Percentiles rank a stretch among this genome's conserved stretches.
These are phyloP conservation scores for Poecilia picta DNA, from an alignment of 2,797 vertebrate species.

Conservation along the genomic window DNA sequence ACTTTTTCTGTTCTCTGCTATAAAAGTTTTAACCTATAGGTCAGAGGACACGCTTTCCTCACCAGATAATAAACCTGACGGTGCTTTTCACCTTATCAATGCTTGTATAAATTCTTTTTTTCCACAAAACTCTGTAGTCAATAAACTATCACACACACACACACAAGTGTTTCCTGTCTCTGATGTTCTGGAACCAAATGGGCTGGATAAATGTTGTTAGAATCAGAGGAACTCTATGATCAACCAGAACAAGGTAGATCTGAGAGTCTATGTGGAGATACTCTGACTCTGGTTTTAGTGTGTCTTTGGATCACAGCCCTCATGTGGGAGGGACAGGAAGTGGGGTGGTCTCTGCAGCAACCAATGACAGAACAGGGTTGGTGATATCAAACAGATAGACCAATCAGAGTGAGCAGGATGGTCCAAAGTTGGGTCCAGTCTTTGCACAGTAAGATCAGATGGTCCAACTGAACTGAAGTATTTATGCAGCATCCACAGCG, in stretches of 20 bases:
- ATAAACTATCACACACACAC: constrained; percentile 31
- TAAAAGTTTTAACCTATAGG: background rate
- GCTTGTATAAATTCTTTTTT: background rate
- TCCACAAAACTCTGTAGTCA: constrained; percentile 11
- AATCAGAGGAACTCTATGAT: background rate
- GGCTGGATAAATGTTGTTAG: background rate
- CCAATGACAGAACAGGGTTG: constrained; percentile 17
- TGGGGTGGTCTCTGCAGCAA: constrained; percentile 14
- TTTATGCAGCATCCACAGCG: background rate
- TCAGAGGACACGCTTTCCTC: background rate
- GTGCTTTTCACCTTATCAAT: background rate
- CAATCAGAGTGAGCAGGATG: background rate
- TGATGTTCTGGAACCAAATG: background rate
- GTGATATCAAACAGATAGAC: background rate
- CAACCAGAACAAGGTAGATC: background rate
- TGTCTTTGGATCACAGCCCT: background rate
- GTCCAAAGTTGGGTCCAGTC: background rate
- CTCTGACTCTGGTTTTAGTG: background rate
- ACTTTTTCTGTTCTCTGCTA: background rate
- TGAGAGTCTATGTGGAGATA: background rate
- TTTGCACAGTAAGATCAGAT: background rate
- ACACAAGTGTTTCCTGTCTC: background rate
- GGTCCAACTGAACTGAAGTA: background rate
- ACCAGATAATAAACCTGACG: background rate
- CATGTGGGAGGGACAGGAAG: background rate